Percentiles rank a stretch among this genome's conserved stretches.
Conservation (phyloP, 2,113 vertebrate species). For the Lepus americanus region DNA sequence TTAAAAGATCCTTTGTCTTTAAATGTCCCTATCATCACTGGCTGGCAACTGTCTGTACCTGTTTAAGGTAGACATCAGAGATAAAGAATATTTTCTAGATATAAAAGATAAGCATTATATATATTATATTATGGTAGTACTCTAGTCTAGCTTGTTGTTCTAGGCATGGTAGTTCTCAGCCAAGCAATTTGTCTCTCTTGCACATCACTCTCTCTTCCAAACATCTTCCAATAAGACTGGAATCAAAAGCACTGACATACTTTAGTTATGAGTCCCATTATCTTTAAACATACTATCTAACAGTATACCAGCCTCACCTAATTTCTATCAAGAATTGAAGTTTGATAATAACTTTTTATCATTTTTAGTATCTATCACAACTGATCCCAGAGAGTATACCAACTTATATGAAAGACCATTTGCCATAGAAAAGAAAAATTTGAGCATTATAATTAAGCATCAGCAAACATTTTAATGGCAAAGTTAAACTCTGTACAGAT, state of each 20-base stretch:
- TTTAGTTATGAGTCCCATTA: background rate
- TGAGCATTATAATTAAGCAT: background rate
- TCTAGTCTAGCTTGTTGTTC: background rate
- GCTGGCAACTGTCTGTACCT: background rate
- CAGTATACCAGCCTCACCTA: background rate
- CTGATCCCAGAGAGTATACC: background rate
- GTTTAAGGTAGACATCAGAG: background rate
- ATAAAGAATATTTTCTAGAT: background rate
- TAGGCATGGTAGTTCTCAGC: background rate
- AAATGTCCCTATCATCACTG: background rate
- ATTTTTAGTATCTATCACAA: constrained; percentile 24
- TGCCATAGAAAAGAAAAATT: background rate
- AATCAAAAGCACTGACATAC: background rate
- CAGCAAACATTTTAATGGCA: background rate
- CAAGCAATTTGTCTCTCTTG: background rate
- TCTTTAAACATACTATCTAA: background rate
- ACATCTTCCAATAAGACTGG: background rate
- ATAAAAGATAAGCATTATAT: constrained; percentile 5
- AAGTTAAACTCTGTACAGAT: constrained; percentile 15
- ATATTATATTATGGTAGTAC: background rate
- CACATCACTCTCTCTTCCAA: background rate
- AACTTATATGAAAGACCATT: constrained; percentile 44
- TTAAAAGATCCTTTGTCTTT: background rate
- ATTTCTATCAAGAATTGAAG: constrained; percentile 35
- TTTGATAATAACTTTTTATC: background rate